Evolutionary conservation across 2,888 invertebrate species (phyloP), one percentile per base, ranked within the genome.

Genomic region (Sphaeridia pumilis): DNA sequence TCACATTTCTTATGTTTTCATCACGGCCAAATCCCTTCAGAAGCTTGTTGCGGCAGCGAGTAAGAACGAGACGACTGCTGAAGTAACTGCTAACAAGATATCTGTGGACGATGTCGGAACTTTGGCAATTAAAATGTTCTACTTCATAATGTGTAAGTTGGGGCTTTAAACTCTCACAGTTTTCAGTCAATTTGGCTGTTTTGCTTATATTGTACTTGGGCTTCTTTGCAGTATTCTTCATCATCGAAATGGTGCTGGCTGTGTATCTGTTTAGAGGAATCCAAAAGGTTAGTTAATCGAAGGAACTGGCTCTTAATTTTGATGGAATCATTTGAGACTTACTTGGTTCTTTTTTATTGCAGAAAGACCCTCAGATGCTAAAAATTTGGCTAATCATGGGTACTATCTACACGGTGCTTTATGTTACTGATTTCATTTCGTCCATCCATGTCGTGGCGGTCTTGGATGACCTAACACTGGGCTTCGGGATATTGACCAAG

Each of bases 91-190:
- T 14, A 12, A 5, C 7, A 7, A 17, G 17, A 5, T 38, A 5
- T 38, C 38, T 12, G 5, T 38, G 5, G 38, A 38, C 20, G 38
- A 38, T 17, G 44, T 55, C 2, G 52, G 45, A 36, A 41, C 27
- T 1, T 12, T 52, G 12, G 52, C 36, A 3, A 46, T 52, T 34
- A 52, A 52, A 27, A n/a, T 46, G n/a, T 4, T 46, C n/a, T 52
- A 52, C 24, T 28, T 52, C 12, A 34, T 26, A n/a, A 31, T 52
- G 14, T 24, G 52, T 52, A 46, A 52, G 52, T 22, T n/a, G 14
- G 14, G n/a, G n/a, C n/a, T n/a, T n/a, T n/a, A n/a, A n/a, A n/a
- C n/a, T 43, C 26, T 3, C 14, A 24, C 14, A 44, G 4, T 42
- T 42, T 42, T 3, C 42, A 20, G n/a, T 4, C 20, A 17, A 17